Conservation (phyloP, 1,140 invertebrate genomes). For the Caenorhabditis tropicalis region DNA sequence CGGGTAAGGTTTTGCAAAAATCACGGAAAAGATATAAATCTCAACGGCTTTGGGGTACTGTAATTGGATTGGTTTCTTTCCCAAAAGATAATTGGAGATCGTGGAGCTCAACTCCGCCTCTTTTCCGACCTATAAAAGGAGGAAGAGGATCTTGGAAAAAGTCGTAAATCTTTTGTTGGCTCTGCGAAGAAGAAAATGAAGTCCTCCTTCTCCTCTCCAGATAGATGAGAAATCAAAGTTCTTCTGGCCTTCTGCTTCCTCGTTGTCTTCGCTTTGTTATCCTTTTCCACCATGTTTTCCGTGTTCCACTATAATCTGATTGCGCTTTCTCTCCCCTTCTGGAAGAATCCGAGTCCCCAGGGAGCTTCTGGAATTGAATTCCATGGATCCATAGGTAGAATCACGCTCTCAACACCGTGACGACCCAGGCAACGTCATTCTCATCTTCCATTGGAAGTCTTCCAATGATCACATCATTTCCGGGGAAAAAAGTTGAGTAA, state of each 20-base stretch:
- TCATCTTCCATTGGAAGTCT: no score
- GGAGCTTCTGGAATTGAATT: background rate
- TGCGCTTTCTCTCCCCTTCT: background rate
- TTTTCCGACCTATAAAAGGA: background rate
- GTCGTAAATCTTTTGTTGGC: conserved; percentile 24
- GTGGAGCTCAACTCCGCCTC: background rate
- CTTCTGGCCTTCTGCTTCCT: background rate
- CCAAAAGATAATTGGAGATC: background rate
- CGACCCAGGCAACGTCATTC: no score
- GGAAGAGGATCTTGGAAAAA: background rate
- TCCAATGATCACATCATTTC: background rate
- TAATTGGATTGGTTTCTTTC: background rate
- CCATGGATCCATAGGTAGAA: no score
- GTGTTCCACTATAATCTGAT: conserved; percentile 27
- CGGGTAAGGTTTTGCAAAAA: conserved; percentile 38
- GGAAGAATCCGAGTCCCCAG: background rate
- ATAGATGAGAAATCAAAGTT: background rate
- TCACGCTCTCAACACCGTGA: no score
- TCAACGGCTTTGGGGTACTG: background rate
- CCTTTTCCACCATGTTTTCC: background rate
- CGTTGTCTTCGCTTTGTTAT: background rate
- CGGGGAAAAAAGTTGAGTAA: background rate
- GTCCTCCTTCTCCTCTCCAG: no score
- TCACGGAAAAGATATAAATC: background rate
- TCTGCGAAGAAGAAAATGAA: background rate